Evolutionary conservation across 2,113 vertebrate genomes (phyloP).

Genomic region (Tautogolabrus adspersus): DNA sequence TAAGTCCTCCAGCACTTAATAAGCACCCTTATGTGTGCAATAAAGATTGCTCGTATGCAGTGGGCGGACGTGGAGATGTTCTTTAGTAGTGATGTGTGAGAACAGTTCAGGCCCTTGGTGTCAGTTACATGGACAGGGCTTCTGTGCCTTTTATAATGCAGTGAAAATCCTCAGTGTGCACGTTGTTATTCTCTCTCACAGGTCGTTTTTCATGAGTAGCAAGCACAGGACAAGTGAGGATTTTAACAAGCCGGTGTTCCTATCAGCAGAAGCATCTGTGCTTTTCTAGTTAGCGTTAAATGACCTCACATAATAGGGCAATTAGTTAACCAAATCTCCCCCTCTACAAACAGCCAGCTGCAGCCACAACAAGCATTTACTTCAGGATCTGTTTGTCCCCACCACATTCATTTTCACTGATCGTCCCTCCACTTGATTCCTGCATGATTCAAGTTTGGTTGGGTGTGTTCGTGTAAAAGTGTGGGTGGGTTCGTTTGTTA

Average conservation of each 20-base stretch:
- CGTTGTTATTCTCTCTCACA: neutral
- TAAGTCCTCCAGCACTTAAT: neutral
- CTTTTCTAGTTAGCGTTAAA: constrained; percentile 72
- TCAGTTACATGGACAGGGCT: constrained; percentile 2
- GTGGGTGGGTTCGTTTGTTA: constrained; percentile 38
- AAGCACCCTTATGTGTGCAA: neutral
- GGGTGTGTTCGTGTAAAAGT: constrained; percentile 2
- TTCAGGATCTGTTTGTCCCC: constrained; percentile 28
- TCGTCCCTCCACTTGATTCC: neutral
- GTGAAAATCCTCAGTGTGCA: neutral
- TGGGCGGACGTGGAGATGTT: constrained; percentile 1
- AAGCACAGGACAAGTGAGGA: constrained; percentile 10
- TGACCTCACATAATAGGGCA: constrained; percentile 69
- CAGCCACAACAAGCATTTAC: constrained; percentile 39
- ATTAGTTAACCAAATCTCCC: constrained; percentile 67
- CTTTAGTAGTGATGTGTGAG: neutral
- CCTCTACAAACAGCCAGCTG: constrained; percentile 36
- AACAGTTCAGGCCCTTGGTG: neutral
- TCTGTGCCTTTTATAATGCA: neutral
- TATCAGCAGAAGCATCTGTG: constrained; percentile 61
- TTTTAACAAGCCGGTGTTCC: constrained; percentile 51
- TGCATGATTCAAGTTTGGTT: constrained; percentile 26
- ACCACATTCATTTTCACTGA: constrained; percentile 36
- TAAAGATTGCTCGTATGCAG: neutral
- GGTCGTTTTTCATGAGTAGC: neutral